A percentile compares a stretch with the other conserved stretches of the same genome.
phyloP scores from a whole-genome alignment of 2,888 invertebrate genomes.

The Amphipoea oculea region DNA sequence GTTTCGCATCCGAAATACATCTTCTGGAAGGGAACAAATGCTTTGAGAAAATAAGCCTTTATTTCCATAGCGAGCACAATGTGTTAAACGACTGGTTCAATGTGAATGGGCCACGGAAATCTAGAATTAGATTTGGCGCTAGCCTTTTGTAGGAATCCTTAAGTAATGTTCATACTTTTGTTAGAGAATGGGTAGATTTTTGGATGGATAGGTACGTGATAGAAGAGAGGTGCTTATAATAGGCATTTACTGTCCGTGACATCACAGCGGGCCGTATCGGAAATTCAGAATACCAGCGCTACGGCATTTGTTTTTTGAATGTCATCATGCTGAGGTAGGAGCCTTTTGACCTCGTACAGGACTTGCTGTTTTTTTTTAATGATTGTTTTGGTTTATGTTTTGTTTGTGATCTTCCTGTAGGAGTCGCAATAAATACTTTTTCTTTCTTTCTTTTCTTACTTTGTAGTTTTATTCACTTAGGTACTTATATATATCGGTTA shows the following conservation, averaged over 20 bases:
- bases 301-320: neutral
- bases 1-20: slow-evolving; percentile 85
- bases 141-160: slow-evolving; percentile 57
- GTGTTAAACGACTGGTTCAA: slow-evolving; percentile 76
- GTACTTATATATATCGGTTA: too few relatives aligned
- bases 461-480: too few relatives aligned
- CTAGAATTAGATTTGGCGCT: slow-evolving; percentile 72
- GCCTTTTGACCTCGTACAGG: neutral
- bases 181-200: slow-evolving; percentile 26
- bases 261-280: neutral
- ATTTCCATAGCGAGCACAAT: slow-evolving; percentile 78
- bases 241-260: neutral
- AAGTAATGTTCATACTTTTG: slow-evolving; percentile 56
- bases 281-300: neutral
- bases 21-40: slow-evolving; percentile 87
- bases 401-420: neutral
- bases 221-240: neutral
- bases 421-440: neutral
- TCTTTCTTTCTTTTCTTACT: neutral
- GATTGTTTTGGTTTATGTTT: neutral
- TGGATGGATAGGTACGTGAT: slow-evolving; percentile 10
- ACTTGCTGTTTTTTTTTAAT: neutral
- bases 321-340: neutral
- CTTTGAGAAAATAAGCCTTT: slow-evolving; percentile 83
- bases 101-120: slow-evolving; percentile 70